Percentiles rank a stretch among this genome's conserved stretches.
Conservation (phyloP, 2,888 invertebrate species). For the Epinotia bilunana region DNA sequence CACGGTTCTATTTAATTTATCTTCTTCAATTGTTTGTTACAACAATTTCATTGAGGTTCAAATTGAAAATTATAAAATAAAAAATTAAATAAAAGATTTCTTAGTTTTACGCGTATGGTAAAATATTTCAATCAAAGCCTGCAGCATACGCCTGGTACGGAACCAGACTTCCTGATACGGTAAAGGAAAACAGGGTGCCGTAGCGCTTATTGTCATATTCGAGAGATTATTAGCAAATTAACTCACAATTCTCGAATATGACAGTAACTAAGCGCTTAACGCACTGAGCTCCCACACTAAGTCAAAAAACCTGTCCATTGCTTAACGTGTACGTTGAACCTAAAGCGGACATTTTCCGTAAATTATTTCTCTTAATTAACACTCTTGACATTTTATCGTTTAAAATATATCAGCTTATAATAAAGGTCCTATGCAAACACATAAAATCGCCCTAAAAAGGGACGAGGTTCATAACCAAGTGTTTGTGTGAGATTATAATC, state of each 20-base stretch:
- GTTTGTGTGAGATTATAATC: conserved; percentile 73
- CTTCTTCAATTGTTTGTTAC: conserved; percentile 9
- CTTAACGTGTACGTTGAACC: neutral
- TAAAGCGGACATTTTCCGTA: conserved; percentile 29
- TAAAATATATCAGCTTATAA: conserved; percentile 66
- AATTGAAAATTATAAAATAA: neutral
- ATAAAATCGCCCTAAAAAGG: conserved; percentile 65
- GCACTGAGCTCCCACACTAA: no score
- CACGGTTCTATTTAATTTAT: conserved; percentile 26
- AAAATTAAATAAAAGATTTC: no score
- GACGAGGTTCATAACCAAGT: conserved; percentile 62
- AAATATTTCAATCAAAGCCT: no score
- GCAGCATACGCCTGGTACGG: no score
- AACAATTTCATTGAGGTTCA: neutral
- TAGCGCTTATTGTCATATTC: no score
- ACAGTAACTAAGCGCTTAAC: no score
- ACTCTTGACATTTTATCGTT: conserved; percentile 52
- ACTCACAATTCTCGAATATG: no score
- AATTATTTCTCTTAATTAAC: conserved; percentile 44
- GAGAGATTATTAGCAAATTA: no score
- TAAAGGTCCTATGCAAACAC: conserved; percentile 65
- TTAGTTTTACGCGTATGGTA: no score
- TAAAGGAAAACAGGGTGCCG: no score
- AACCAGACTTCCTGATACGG: no score
- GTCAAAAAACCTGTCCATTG: no score